Percentiles rank a stretch among this genome's conserved stretches.
phyloP scores from a whole-genome alignment of 2,113 vertebrate species.

The Ictalurus furcatus region DNA sequence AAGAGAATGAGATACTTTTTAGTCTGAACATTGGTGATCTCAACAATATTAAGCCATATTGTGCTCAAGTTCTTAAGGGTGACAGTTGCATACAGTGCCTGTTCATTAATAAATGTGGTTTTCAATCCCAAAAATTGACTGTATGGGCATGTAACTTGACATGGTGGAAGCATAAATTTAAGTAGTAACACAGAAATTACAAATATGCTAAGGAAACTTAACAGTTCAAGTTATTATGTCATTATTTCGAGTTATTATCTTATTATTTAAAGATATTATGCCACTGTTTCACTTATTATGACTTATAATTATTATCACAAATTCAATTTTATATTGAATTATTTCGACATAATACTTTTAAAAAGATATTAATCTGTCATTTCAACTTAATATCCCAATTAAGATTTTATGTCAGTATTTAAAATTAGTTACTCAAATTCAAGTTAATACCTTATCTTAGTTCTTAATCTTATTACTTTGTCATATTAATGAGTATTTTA shows the following conservation, averaged over 20 bases:
- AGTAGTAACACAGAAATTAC: not conserved
- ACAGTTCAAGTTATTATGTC: not conserved
- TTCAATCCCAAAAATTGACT: not conserved
- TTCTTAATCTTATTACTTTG: not conserved
- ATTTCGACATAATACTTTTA: not conserved
- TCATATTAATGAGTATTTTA: not conserved
- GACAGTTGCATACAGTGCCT: not conserved
- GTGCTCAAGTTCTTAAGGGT: not conserved
- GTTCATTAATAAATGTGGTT: not conserved
- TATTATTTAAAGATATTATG: not conserved
- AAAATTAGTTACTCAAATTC: not conserved
- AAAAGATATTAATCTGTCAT: too few species aligned
- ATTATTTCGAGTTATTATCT: not conserved
- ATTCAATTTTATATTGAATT: not conserved
- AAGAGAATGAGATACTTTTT: not conserved
- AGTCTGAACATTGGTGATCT: not conserved
- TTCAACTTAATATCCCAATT: too few species aligned
- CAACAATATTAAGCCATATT: not conserved
- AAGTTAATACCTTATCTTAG: not conserved
- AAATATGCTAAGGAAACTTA: too few species aligned
- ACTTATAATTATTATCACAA: not conserved
- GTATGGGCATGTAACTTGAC: not conserved
- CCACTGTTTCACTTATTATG: not conserved
- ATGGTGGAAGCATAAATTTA: not conserved
- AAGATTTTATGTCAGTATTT: not conserved